Evolutionary conservation across 2,888 invertebrate genomes (phyloP).

Genomic region (Troides aeacus): DNA sequence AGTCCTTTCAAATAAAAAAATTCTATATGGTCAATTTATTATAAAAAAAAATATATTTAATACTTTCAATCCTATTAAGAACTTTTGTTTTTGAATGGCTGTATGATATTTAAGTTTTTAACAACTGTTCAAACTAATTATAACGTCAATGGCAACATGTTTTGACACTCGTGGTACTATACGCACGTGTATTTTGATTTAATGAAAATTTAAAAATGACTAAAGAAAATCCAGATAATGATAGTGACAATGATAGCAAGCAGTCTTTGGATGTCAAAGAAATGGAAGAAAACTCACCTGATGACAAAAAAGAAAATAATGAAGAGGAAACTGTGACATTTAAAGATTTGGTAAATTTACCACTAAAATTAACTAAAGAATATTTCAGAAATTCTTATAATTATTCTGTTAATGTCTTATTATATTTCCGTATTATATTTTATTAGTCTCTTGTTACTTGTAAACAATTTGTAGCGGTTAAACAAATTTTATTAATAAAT

Average conservation of each 20-base stretch:
- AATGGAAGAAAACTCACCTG: slow-evolving; percentile 35
- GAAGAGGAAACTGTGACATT: slow-evolving; percentile 65
- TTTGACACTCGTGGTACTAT: slow-evolving; percentile 4
- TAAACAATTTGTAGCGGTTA: too few species aligned
- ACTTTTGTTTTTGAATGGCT: too few species aligned
- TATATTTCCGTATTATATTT: not conserved
- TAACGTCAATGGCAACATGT: slow-evolving; percentile 5
- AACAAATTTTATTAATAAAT: not conserved
- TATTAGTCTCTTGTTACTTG: not conserved
- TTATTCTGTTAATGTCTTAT: too few species aligned
- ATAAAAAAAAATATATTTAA: too few species aligned
- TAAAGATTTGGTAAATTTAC: slow-evolving; percentile 61
- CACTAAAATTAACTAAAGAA: too few species aligned
- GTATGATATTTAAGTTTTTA: too few species aligned
- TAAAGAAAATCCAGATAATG: slow-evolving; percentile 45
- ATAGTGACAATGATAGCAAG: slow-evolving; percentile 47
- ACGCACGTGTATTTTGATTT: slow-evolving; percentile 22
- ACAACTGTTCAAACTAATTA: too few species aligned
- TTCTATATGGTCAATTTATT: too few species aligned
- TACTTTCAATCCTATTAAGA: too few species aligned
- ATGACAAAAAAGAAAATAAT: slow-evolving; percentile 12
- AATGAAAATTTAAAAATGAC: slow-evolving; percentile 49
- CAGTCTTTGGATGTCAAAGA: slow-evolving; percentile 38
- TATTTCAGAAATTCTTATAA: too few species aligned
- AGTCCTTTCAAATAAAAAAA: too few species aligned